Evolutionary conservation across 2,888 invertebrate species (phyloP).

Genomic region (Gibbula magus): DNA sequence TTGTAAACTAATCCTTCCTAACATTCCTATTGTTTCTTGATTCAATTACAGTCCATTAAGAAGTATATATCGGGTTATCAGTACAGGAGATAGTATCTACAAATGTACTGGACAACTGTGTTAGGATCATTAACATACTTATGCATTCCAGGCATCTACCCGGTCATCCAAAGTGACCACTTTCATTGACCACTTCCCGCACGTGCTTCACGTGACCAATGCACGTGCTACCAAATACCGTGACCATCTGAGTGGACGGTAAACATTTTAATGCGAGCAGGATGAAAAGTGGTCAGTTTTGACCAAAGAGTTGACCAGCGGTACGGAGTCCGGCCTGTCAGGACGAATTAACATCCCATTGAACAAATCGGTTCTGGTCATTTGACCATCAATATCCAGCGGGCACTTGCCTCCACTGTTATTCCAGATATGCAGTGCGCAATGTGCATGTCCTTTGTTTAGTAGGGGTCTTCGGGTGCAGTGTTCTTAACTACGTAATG

Average conservation of each 20-base stretch:
- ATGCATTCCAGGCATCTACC: background rate
- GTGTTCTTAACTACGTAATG: too few relatives aligned
- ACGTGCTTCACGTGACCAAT: background rate
- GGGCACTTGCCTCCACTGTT: background rate
- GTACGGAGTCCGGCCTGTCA: background rate
- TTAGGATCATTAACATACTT: background rate
- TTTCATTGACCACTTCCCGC: background rate
- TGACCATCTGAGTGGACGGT: conserved; percentile 1
- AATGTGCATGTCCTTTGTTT: background rate
- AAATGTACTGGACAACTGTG: background rate
- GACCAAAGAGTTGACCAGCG: background rate
- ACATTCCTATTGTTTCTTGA: too few relatives aligned
- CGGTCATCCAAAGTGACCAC: background rate
- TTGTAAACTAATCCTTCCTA: too few relatives aligned
- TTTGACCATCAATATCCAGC: background rate
- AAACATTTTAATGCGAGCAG: conserved; percentile 4
- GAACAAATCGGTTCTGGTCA: background rate
- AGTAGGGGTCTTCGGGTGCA: background rate
- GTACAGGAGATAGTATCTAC: too few relatives aligned
- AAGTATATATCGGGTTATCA: too few relatives aligned
- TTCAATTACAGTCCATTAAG: too few relatives aligned
- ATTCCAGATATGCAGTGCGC: background rate
- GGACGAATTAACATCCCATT: background rate
- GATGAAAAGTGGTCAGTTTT: background rate
- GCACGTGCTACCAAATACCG: background rate